Conservation (phyloP, 2,113 vertebrate species). For the Nematolebias whitei region DNA sequence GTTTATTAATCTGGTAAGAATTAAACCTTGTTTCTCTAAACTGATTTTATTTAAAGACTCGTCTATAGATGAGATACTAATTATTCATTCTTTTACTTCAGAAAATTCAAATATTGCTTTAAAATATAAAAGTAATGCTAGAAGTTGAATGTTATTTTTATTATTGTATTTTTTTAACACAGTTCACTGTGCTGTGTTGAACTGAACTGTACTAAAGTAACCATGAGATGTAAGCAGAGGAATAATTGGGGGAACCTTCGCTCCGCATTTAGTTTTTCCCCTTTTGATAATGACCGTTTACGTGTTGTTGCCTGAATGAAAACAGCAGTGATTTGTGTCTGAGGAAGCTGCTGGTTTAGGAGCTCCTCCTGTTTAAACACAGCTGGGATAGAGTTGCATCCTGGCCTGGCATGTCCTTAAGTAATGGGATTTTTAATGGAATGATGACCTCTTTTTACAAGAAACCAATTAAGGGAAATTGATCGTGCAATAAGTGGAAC, state of each 20-base stretch:
- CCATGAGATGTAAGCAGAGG: not conserved
- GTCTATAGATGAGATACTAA: too few species aligned
- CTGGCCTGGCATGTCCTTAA: not conserved
- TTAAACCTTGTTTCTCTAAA: too few species aligned
- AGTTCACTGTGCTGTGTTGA: too few species aligned
- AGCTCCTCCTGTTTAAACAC: not conserved
- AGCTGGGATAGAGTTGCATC: not conserved
- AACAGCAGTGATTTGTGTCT: not conserved
- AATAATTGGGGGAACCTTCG: not conserved
- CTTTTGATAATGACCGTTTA: not conserved
- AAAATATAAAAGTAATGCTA: too few species aligned
- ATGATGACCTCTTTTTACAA: conserved; percentile 12
- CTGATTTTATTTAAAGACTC: too few species aligned
- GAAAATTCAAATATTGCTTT: too few species aligned
- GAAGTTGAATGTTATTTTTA: too few species aligned
- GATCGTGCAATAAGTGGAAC: conserved; percentile 1
- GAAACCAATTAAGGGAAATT: conserved; percentile 8
- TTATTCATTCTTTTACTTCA: too few species aligned
- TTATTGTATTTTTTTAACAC: too few species aligned
- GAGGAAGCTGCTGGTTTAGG: not conserved
- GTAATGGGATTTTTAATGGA: conserved; percentile 10
- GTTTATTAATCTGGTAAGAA: too few species aligned
- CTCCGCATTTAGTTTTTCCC: not conserved
- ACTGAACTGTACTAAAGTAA: not conserved
- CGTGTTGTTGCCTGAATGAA: too few species aligned